Conservation (phyloP, 2,888 invertebrate species). For the Heliconius sara region DNA sequence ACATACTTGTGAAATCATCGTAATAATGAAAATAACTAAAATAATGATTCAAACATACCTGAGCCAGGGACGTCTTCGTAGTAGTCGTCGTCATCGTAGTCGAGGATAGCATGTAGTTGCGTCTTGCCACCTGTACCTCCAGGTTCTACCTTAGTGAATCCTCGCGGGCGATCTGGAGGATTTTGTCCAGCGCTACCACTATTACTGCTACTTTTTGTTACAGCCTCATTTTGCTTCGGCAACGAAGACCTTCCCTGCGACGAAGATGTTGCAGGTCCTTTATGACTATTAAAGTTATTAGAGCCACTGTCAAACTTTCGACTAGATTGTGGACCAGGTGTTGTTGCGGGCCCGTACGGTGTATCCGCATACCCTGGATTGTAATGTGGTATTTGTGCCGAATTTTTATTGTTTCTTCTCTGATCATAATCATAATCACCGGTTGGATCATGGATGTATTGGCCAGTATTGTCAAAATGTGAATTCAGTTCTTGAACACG, state of each 20-base stretch:
- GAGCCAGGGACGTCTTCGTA: conserved; percentile 86
- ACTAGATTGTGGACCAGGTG: conserved; percentile 70
- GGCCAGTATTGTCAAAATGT: conserved; percentile 73
- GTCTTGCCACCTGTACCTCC: conserved; percentile 85
- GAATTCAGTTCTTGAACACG: conserved; percentile 70
- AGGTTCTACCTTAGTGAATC: conserved; percentile 86
- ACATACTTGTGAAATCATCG: background rate
- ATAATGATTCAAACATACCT: conserved; percentile 57
- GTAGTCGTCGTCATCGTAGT: conserved; percentile 86
- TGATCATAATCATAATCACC: conserved; percentile 80
- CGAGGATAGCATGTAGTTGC: conserved; percentile 88
- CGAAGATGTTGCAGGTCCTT: conserved; percentile 63
- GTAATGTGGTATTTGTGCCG: conserved; percentile 58
- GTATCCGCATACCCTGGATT: conserved; percentile 72
- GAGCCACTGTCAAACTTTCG: conserved; percentile 69
- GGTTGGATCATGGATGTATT: conserved; percentile 75
- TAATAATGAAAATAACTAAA: background rate
- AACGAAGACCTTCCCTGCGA: conserved; percentile 58
- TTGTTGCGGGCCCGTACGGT: conserved; percentile 67
- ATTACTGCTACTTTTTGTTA: conserved; percentile 81
- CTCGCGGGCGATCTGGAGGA: conserved; percentile 84
- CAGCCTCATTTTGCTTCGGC: conserved; percentile 61
- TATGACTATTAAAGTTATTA: conserved; percentile 72
- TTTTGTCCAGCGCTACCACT: conserved; percentile 58
- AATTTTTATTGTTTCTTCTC: conserved; percentile 63